Conservation (phyloP, 2,888 invertebrate genomes). For the Iselma pallidipennis region DNA sequence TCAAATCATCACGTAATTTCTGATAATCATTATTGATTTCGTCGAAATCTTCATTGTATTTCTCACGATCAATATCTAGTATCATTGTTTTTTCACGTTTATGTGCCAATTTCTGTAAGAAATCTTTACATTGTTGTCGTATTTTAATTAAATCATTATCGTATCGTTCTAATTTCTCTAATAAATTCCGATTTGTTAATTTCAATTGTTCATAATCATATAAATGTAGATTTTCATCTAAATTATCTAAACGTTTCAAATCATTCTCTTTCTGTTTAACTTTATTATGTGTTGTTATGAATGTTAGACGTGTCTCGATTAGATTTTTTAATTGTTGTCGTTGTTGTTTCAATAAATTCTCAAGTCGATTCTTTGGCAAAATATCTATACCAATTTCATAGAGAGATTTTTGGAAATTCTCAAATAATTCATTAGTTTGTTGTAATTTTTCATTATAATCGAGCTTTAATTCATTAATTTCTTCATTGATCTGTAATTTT, state of each 20-base stretch:
- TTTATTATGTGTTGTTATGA: slow-evolving; percentile 41
- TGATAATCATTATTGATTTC: slow-evolving; percentile 29
- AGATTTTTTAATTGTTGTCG: slow-evolving; percentile 35
- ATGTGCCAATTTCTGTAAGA: slow-evolving; percentile 57
- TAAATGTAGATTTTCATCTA: slow-evolving; percentile 57
- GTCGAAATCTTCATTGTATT: slow-evolving; percentile 23
- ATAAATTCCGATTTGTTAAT: slow-evolving; percentile 58
- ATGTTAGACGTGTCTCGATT: slow-evolving; percentile 34
- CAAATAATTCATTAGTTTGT: background rate
- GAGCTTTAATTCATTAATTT: background rate
- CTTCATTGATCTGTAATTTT: background rate
- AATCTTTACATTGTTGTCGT: slow-evolving; percentile 54
- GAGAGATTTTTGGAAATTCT: background rate
- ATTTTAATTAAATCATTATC: slow-evolving; percentile 57
- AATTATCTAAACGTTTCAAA: slow-evolving; percentile 49
- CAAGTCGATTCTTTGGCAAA: slow-evolving; percentile 8
- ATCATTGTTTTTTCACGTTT: slow-evolving; percentile 57
- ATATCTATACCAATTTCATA: slow-evolving; percentile 4
- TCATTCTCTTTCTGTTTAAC: slow-evolving; percentile 38
- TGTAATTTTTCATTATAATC: background rate
- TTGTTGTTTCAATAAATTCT: slow-evolving; percentile 38
- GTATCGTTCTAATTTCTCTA: slow-evolving; percentile 60
- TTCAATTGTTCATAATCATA: slow-evolving; percentile 61
- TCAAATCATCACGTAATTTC: slow-evolving; percentile 47
- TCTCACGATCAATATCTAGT: slow-evolving; percentile 37